Percentiles rank a stretch among this genome's conserved stretches.
Evolutionary conservation across 2,888 invertebrate species (phyloP).

Genomic region (Brenthis daphne): DNA sequence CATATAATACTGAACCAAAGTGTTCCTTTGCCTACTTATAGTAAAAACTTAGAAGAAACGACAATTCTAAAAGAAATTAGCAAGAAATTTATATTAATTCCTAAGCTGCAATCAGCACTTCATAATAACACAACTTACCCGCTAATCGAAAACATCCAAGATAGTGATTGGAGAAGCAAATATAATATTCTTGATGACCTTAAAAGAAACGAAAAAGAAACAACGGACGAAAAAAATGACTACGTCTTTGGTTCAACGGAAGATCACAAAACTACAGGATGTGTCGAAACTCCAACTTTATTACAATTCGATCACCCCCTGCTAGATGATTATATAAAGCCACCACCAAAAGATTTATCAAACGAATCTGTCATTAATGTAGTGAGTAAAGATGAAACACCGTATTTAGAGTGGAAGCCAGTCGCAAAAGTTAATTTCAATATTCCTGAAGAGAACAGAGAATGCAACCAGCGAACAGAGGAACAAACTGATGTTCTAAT

Average conservation of each 20-base stretch:
- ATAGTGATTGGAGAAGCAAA: conserved; percentile 71
- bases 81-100: conserved; percentile 72
- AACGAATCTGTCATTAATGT: too few species aligned
- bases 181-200: conserved; percentile 69
- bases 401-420: background rate
- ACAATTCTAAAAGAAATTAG: conserved; percentile 63
- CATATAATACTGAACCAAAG: background rate
- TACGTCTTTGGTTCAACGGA: conserved; percentile 1
- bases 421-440: background rate
- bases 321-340: too few species aligned
- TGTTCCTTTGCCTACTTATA: background rate
- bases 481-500: conserved; percentile 1
- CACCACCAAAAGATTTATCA: too few species aligned
- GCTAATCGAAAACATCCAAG: conserved; percentile 36
- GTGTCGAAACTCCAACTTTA: background rate
- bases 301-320: too few species aligned
- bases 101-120: conserved; percentile 50
- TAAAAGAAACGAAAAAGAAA: conserved; percentile 57
- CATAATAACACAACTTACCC: conserved; percentile 38
- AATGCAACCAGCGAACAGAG: background rate
- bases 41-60: conserved; percentile 41
- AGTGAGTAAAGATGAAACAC: too few species aligned
- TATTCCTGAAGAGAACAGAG: background rate
- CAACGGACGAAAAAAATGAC: background rate
- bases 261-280: background rate